Base-by-base conservation (phyloP, 30 jellyfish, hydroid and myxozoan species). In the Clytia hemisphaerica region DNA sequence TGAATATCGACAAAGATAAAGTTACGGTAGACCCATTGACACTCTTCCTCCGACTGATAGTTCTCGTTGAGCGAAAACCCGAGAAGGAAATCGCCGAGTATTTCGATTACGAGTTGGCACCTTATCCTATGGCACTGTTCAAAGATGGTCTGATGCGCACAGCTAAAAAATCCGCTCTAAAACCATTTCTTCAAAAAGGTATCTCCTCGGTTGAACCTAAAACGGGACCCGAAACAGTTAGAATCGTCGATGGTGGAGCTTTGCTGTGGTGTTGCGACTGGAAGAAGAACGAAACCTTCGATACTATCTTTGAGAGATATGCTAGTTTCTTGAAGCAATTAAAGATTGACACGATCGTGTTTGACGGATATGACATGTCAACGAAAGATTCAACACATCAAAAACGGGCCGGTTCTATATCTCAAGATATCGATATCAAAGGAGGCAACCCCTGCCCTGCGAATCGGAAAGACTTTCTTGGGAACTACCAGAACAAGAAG, bases 1-100 rank as follows among this genome's bases (percentile, higher is more conserved):
- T 59, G 61, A 59, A 59, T 59, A 32, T 59, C 29, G 89, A 1
- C 88, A 72, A n/a, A 19, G 71, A 44, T 62, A 76, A 1, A 37
- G 76, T n/a, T 84, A 82, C 6, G 88, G 86, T 32, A 83, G 78
- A 4, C 57, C 71, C 89, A 71, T 75, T 15, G 87, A 65, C 79
- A 53, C 75, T 31, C 64, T 47, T 57, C 49, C 69, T 15, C 51
- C 66, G 79, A 68, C 25, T 59, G 64, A 59, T 59, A 22, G 73
- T 59, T 26, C 61, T 29, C 29, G 73, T 59, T 26, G 73, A 32
- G 29, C 22, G 62, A 29, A 59, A 59, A 25, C 61, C 73, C 12
- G 73, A 15, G 29, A 59, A 59, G 12, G 73, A 59, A 59, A 59
- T 59, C 61, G 73, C 24, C 12, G 63, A 59, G 15, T 59, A 59